Base-by-base conservation (phyloP, 2,888 invertebrate species). In the Omphaloscelis lunosa region DNA sequence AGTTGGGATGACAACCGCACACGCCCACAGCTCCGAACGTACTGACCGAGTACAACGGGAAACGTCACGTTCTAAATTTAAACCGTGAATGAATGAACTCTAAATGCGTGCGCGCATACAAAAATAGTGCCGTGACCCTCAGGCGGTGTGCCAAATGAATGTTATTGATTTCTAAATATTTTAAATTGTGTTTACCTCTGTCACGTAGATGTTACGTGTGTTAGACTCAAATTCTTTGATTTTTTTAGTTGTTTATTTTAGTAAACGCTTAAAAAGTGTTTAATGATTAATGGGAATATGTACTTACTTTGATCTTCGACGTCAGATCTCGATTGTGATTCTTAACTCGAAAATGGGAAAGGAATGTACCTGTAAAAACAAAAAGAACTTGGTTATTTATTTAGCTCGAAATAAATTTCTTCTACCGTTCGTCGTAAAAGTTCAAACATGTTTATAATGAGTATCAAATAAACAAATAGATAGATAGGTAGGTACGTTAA, bases 11-110 rank as follows among this genome's bases (percentile, higher is more conserved):
- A 90, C 89, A 86, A 90, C 91, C 90, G 86, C 88, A 80, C 90
- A 85, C 92, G 89, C 92, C 91, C 90, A 91, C 92, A 81, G 79
- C 79, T 75, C 82, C 76, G 83, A 79, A 84, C 86, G 86, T 86
- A 89, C 87, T 89, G 89, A 87, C 83, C 85, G 82, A 87, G 73
- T 87, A 85, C 89, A 86, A 90, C 89, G 90, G 90, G 90, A 91
- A 90, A 89, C 90, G 90, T 86, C 88, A 85, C 86, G 87, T 92
- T 93, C 94, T 94, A 94, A 91, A 91, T 93, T 91, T 93, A 93
- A 92, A 91, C 84, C 68, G 76, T 88, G 93, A 93, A 95, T 96
- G 95, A 95, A 95, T 95, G 95, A 95, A 95, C 95, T 94, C 91
- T 92, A 89, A 90, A 92, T 93, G 95, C 94, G 94, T 91, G 92